Conservation (phyloP, 2,888 invertebrate genomes). For the Eremobia ochroleuca region DNA sequence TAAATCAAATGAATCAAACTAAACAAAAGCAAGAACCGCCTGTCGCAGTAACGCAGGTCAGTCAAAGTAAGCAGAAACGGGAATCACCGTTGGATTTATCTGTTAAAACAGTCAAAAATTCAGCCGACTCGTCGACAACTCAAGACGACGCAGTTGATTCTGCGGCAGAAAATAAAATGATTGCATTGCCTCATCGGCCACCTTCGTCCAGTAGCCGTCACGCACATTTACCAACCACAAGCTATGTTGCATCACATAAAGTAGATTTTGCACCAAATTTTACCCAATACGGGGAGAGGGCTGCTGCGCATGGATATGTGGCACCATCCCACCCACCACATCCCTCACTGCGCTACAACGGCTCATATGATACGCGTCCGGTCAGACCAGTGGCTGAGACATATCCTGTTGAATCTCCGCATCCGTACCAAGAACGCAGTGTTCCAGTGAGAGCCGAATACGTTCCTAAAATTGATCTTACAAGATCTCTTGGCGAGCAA, state of each 20-base stretch:
- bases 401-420: constrained; percentile 83
- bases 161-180: constrained; percentile 81
- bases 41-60: constrained; percentile 89
- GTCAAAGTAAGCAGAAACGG: constrained; percentile 90
- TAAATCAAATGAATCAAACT: constrained; percentile 88
- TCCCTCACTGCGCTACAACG: constrained; percentile 81
- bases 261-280: constrained; percentile 96
- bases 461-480: constrained; percentile 89
- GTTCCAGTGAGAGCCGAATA: constrained; percentile 80
- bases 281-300: constrained; percentile 87
- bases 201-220: constrained; percentile 78
- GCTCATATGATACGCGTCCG: constrained; percentile 78
- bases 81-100: constrained; percentile 97
- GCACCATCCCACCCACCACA: constrained; percentile 75
- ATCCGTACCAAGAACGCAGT: constrained; percentile 81
- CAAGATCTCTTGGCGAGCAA: constrained; percentile 81
- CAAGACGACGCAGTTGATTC: constrained; percentile 92
- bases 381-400: constrained; percentile 75
- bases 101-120: constrained; percentile 96
- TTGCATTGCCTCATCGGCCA: constrained; percentile 80
- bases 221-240: constrained; percentile 72
- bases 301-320: constrained; percentile 74
- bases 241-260: constrained; percentile 91
- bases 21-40: constrained; percentile 94
- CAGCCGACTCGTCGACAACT: constrained; percentile 97